Evolutionary conservation across 2,113 vertebrate species (phyloP).

Genomic region (Phyllostomus hastatus): DNA sequence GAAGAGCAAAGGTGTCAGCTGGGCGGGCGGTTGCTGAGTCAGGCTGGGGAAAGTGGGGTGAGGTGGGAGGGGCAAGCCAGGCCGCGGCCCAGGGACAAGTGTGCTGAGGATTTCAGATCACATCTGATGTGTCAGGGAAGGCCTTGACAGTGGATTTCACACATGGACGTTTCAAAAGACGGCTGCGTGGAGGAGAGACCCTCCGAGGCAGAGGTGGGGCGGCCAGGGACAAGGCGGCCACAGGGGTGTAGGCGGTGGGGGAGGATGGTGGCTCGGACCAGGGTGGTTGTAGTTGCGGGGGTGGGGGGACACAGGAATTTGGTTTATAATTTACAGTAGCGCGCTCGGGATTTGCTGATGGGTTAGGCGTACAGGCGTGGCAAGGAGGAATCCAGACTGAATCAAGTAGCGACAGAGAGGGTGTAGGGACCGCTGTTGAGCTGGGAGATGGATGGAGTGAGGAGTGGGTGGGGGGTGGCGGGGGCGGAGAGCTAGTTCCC

Average conservation of each 20-base stretch:
- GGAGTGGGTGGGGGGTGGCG: not conserved
- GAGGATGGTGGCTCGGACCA: not conserved
- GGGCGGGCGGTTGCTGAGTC: not conserved
- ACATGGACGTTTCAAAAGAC: not conserved
- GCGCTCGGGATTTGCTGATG: not conserved
- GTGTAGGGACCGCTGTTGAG: not conserved
- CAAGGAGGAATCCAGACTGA: not conserved
- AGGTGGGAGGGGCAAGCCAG: not conserved
- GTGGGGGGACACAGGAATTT: fast-evolving
- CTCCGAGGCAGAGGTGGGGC: not conserved
- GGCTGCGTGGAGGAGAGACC: fast-evolving
- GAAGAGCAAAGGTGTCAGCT: fast-evolving
- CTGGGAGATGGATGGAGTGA: no score
- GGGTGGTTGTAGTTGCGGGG: fast-evolving
- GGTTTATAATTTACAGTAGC: not conserved
- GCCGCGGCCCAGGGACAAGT: not conserved
- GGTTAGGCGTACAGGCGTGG: fast-evolving
- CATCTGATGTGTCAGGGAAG: not conserved
- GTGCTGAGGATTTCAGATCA: not conserved
- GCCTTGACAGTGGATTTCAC: not conserved
- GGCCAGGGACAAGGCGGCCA: not conserved
- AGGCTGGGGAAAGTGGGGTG: not conserved
- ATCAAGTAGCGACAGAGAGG: fast-evolving
- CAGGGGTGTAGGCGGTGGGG: not conserved
- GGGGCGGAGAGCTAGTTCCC: not conserved